Conservation (phyloP, 2,113 vertebrate genomes). For the Sylvietta virens region DNA sequence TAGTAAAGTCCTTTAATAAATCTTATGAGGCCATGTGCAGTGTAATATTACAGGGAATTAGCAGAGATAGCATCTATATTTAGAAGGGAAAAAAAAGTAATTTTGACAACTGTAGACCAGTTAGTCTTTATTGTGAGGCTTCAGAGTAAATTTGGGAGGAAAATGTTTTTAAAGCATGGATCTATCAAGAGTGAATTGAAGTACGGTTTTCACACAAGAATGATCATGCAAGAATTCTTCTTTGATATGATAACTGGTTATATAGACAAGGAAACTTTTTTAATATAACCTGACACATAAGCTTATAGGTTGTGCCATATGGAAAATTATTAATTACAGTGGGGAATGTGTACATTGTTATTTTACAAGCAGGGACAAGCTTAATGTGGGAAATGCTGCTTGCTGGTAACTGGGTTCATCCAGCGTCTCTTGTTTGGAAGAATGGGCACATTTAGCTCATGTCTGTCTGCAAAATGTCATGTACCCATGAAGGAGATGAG, state of each 20-base stretch:
- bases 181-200: background rate
- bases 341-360: background rate
- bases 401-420: background rate
- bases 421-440: background rate
- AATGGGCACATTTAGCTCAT: background rate
- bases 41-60: background rate
- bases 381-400: background rate
- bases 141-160: background rate
- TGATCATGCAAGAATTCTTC: background rate
- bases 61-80: background rate
- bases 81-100: background rate
- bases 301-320: background rate
- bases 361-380: slow-evolving; percentile 34
- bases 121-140: background rate
- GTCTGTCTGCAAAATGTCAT: slow-evolving; percentile 58
- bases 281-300: background rate
- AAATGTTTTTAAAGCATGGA: background rate
- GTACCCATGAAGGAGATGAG: slow-evolving; percentile 49
- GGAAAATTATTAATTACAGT: slow-evolving; percentile 33
- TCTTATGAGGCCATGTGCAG: background rate
- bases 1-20: background rate
- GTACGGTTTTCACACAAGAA: background rate
- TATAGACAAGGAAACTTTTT: background rate
- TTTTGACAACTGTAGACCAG: background rate
- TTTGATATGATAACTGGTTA: background rate